These are phyloP conservation scores for Platyscapa corneri DNA, from an alignment of 1,140 invertebrate genomes.

Conservation along the genomic window DNA sequence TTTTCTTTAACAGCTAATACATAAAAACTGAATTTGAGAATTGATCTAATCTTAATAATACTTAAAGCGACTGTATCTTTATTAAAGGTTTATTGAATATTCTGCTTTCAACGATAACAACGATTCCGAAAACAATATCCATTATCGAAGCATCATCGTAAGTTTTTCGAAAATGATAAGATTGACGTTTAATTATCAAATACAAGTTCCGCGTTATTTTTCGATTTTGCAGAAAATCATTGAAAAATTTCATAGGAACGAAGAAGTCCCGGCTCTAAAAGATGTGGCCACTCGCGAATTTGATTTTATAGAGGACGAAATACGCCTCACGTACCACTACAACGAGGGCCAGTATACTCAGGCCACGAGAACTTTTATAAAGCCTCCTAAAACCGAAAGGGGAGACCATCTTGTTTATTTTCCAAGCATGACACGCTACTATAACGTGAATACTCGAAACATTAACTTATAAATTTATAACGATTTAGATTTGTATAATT, in stretches of 20 bases:
- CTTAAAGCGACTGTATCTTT: background rate
- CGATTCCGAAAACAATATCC: slow-evolving; percentile 35
- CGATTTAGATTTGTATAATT: too few relatives aligned
- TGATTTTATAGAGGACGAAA: slow-evolving; percentile 77
- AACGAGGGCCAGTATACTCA: slow-evolving; percentile 80
- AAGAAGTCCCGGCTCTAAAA: slow-evolving; percentile 72
- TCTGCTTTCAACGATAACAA: slow-evolving; percentile 25
- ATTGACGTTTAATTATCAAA: too few relatives aligned
- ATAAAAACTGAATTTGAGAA: too few relatives aligned
- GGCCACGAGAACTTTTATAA: slow-evolving; percentile 78
- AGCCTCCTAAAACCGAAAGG: slow-evolving; percentile 79
- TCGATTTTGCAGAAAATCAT: slow-evolving; percentile 73
- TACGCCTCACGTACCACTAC: slow-evolving; percentile 82
- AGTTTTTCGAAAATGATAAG: background rate
- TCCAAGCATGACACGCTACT: slow-evolving; percentile 78
- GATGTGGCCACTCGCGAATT: slow-evolving; percentile 82
- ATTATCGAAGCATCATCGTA: slow-evolving; percentile 58
- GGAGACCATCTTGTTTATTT: slow-evolving; percentile 78
- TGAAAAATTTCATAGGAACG: slow-evolving; percentile 79
- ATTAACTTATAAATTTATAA: background rate
- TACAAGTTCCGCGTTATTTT: background rate
- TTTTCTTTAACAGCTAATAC: too few relatives aligned
- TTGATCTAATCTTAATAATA: too few relatives aligned
- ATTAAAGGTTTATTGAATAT: slow-evolving; percentile 56
- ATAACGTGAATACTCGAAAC: slow-evolving; percentile 73